These are phyloP conservation scores for Drosophila aldrichi DNA, from an alignment of 2,888 invertebrate species.

Conservation along the genomic window DNA sequence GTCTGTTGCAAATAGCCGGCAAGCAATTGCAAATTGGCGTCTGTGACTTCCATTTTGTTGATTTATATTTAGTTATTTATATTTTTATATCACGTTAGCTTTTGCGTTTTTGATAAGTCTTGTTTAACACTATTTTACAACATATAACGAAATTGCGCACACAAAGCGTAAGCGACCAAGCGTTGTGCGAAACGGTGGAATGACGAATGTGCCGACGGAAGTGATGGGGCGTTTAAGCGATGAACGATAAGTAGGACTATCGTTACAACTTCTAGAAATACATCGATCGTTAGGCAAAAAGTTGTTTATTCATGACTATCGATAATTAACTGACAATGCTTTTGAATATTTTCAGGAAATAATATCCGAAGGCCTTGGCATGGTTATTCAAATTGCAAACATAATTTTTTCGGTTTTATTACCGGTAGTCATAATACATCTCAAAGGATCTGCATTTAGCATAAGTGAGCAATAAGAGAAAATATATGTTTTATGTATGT, in stretches of 20 bases:
- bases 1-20: slow-evolving; percentile 95
- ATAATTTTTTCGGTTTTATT: slow-evolving; percentile 91
- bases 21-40: slow-evolving; percentile 92
- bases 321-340: not conserved
- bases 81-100: slow-evolving; percentile 27
- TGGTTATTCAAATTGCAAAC: slow-evolving; percentile 91
- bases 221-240: slow-evolving; percentile 19
- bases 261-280: slow-evolving; percentile 1
- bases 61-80: slow-evolving; percentile 4
- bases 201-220: slow-evolving; percentile 38
- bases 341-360: slow-evolving; percentile 87
- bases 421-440: slow-evolving; percentile 92
- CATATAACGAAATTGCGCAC: slow-evolving; percentile 52
- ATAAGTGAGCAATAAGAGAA: slow-evolving; percentile 86
- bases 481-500: not conserved
- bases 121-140: slow-evolving; percentile 42
- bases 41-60: slow-evolving; percentile 93
- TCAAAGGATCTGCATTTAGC: slow-evolving; percentile 91
- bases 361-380: slow-evolving; percentile 89
- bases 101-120: slow-evolving; percentile 24
- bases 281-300: not conserved
- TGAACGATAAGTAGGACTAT: slow-evolving; percentile 7
- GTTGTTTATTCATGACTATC: not conserved
- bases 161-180: slow-evolving; percentile 36
- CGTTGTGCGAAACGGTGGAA: slow-evolving; percentile 44